Base-by-base conservation (phyloP, 2,888 invertebrate genomes). In the Coelinius sp. region DNA sequence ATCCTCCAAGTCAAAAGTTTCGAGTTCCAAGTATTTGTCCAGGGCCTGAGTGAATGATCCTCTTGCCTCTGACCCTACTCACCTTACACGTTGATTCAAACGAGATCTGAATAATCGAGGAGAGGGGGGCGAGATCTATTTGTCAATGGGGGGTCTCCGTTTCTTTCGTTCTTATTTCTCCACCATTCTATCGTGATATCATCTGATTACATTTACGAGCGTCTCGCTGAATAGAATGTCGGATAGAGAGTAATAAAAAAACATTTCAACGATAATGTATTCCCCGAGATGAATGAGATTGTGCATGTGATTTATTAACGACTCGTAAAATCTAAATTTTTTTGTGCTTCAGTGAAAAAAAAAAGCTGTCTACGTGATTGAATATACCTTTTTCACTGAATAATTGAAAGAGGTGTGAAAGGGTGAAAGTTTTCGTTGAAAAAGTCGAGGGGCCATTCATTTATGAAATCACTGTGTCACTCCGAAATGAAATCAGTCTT, bases 181-280 rank as follows among this genome's bases (percentile, higher is more conserved):
- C 59, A 17, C 20, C 20, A 17, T 31, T 31, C 20, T 31, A 59
- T 59, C 59, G 7, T 20, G 31, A 49, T 49, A 49, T 49, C 46
- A n/a, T 4, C 17, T 59, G 59, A 59, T 59, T 35, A 35, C 17
- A 59, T 59, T 59, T 17, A 59, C 31, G 12, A 35, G 20, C 17
- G 35, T 31, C 35, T 35, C 10, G 31, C 14, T 10, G 35, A 59
- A 59, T 14, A 8, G 17, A 31, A 35, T 6, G 31, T 20, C 35
- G 17, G 59, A 31, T 31, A 59, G 31, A 59, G 31, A 25, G 20
- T 49, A 49, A 49, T 49, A 31, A 59, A 35, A 17, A 35, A 35
- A 59, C 35, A 59, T 25, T 59, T 63, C 6, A 63, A 14, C 20
- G 63, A 41, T 63, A 63, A 63, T 41, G 41, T 59, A 59, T 59